Percentiles rank a stretch among this genome's conserved stretches.
These are phyloP conservation scores for Polydrusus cervinus DNA, from an alignment of 2,888 invertebrate genomes.

Conservation along the genomic window DNA sequence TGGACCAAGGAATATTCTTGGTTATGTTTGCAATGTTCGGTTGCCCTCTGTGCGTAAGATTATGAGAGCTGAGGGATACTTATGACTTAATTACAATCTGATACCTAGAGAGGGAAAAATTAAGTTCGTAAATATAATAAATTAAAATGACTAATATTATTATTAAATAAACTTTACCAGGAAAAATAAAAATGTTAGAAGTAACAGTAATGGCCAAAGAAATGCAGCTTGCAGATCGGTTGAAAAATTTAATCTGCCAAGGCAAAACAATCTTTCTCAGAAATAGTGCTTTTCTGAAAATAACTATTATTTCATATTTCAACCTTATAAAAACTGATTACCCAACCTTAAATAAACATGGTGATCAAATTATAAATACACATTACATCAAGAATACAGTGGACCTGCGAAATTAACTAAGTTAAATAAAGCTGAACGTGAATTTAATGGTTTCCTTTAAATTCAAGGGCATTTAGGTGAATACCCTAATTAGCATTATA, in stretches of 20 bases:
- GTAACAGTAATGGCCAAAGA: too few species aligned
- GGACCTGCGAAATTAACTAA: not conserved
- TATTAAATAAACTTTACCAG: too few species aligned
- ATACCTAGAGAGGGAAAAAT: too few species aligned
- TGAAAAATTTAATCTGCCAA: not conserved
- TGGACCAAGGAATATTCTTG: constrained; percentile 47
- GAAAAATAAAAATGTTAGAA: too few species aligned
- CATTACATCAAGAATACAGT: not conserved
- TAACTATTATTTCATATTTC: constrained; percentile 40
- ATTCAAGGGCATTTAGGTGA: constrained; percentile 24
- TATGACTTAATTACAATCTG: not conserved
- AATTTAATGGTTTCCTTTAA: constrained; percentile 4
- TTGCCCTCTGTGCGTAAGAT: constrained; percentile 60
- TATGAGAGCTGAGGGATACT: constrained; percentile 61
- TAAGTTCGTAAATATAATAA: too few species aligned
- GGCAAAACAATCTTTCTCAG: not conserved
- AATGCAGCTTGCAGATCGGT: not conserved
- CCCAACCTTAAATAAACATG: constrained; percentile 22
- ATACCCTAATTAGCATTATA: constrained; percentile 26
- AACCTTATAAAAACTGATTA: constrained; percentile 25
- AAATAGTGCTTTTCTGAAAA: constrained; percentile 21
- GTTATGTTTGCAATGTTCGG: constrained; percentile 48
- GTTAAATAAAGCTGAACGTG: not conserved
- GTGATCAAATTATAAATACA: constrained; percentile 18
- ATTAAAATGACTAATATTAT: too few species aligned